Evolutionary conservation across 2,113 vertebrate species (phyloP).

Genomic region (Brachyistius frenatus): DNA sequence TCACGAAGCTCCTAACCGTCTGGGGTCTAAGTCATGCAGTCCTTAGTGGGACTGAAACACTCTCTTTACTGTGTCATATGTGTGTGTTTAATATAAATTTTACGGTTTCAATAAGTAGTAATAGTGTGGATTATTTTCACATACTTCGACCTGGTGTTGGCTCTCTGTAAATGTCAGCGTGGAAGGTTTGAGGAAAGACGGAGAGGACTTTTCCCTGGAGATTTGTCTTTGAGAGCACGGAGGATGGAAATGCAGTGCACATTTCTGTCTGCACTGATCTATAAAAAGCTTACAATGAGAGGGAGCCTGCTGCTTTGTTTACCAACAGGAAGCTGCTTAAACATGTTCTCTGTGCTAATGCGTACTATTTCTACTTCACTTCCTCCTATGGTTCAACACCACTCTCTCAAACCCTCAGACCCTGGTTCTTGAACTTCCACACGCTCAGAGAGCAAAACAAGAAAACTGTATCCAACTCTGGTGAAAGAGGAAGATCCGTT

Average conservation of each 20-base stretch:
- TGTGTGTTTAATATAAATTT: neutral
- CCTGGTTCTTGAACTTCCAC: neutral
- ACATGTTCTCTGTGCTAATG: neutral
- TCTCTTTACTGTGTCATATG: neutral
- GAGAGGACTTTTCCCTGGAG: neutral
- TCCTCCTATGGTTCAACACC: neutral
- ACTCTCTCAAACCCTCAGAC: neutral
- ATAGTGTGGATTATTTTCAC: neutral
- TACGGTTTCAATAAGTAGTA: neutral
- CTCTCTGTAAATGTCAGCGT: neutral
- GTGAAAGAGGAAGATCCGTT: constrained; percentile 1
- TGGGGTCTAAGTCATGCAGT: neutral
- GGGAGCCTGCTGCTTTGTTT: constrained; percentile 53
- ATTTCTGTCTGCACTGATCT: constrained; percentile 36
- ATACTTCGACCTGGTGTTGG: neutral
- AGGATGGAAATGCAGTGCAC: constrained; percentile 5
- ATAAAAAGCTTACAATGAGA: constrained; percentile 44
- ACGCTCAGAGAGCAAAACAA: neutral
- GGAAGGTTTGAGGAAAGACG: neutral
- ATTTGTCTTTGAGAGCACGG: neutral
- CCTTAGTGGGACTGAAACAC: neutral
- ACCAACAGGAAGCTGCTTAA: constrained; percentile 37
- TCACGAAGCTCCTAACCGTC: neutral
- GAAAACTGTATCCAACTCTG: neutral
- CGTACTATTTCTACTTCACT: constrained; percentile 15